These are phyloP conservation scores for Acutogordius australiensis DNA, from an alignment of 2,888 invertebrate species.

Conservation along the genomic window DNA sequence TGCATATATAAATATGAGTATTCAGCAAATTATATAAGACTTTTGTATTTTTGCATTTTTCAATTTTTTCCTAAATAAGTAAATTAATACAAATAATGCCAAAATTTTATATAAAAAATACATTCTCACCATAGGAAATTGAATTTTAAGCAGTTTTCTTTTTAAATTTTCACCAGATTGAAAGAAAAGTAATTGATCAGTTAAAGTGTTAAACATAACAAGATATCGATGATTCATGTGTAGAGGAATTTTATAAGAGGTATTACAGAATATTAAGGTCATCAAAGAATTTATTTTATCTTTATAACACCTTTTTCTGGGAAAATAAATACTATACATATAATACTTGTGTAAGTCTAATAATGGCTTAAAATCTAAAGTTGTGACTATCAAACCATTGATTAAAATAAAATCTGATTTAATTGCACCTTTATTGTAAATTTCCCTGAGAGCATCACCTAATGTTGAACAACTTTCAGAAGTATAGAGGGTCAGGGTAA, in stretches of 20 bases:
- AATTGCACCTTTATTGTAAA: not conserved
- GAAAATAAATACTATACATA: not conserved
- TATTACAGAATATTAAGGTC: not conserved
- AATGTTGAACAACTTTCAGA: not conserved
- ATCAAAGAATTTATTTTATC: conserved; percentile 1
- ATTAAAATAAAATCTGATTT: conserved; percentile 5
- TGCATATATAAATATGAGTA: not conserved
- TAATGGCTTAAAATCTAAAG: not conserved
- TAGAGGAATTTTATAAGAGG: not conserved
- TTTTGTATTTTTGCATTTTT: not conserved
- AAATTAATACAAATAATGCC: too few species aligned
- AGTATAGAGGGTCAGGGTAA: not conserved
- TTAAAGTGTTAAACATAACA: not conserved
- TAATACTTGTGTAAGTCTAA: conserved; percentile 5
- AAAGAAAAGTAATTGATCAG: not conserved
- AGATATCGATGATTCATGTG: not conserved
- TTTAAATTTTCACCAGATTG: too few species aligned
- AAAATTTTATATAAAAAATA: too few species aligned
- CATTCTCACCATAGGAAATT: too few species aligned
- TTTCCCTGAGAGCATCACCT: conserved; percentile 4
- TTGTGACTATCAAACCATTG: not conserved
- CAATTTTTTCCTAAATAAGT: not conserved
- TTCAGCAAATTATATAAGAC: not conserved
- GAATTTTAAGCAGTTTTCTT: too few species aligned
- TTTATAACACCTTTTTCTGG: not conserved